Base-by-base conservation (phyloP, 2,888 invertebrate species). In the Dusona sp. region DNA sequence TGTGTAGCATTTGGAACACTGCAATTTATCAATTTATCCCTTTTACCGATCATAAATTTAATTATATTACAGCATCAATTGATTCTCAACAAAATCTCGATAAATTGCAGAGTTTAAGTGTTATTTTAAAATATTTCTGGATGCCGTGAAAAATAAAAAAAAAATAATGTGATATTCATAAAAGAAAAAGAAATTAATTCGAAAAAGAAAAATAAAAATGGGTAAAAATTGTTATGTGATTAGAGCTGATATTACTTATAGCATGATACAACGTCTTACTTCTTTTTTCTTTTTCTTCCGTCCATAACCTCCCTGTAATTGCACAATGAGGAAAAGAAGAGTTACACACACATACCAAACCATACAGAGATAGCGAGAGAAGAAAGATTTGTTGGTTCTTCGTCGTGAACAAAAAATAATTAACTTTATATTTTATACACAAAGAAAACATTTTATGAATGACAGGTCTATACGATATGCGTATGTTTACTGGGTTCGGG, bases 211-310 rank as follows among this genome's bases (percentile, higher is more conserved):
- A 64, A 90, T 61, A 42, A 74, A 89, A 85, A 89, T 83, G 80
- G 89, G 88, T 86, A 89, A 89, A 89, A 92, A 90, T 90, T 83
- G 74, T 74, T 67, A 83, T 87, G 86, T 88, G 87, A 89, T 85
- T 90, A 90, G 88, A 87, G 84, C 85, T 88, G 77, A 88, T 90
- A 90, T 92, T 93, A 93, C 92, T 93, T 93, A n/a, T n/a, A 93
- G 93, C 93, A 93, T 93, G 93, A 93, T 94, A 91, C 92, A 94
- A 94, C 93, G 96, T 97, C 98, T 98, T 98, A 98, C 98, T 98
- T 98, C 98, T 98, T 98, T 98, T 97, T 98, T 98, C 97, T 98
- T 98, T 98, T 98, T 98, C 98, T 97, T 97, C 97, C 98, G 97
- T 97, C 98, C 98, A 97, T 97, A 97, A 97, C 96, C 97, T 96